These are phyloP conservation scores for Bellardia pandia DNA, from an alignment of 2,888 invertebrate species.

Conservation along the genomic window DNA sequence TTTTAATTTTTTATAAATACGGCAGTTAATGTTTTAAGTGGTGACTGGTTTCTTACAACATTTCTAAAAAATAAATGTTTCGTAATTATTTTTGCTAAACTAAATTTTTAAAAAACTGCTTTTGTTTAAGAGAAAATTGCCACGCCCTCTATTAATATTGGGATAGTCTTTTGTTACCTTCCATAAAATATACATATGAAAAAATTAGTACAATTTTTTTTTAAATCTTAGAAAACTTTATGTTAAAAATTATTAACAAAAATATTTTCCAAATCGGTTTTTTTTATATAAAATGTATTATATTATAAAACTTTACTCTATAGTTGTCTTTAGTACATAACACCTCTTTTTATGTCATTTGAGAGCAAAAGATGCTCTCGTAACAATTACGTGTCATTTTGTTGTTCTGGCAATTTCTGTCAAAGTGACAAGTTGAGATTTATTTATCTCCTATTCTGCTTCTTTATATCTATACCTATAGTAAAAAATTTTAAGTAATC, in stretches of 20 bases:
- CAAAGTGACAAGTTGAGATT: not conserved
- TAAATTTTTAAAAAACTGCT: not conserved
- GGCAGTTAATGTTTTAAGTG: too few relatives aligned
- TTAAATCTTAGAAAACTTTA: too few relatives aligned
- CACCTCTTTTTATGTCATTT: not conserved
- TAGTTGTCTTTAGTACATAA: too few relatives aligned
- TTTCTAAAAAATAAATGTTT: not conserved
- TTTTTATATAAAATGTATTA: too few relatives aligned
- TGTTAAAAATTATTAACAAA: too few relatives aligned
- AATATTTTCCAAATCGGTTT: too few relatives aligned
- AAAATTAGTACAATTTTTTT: not conserved
- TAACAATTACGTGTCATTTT: not conserved
- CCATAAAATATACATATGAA: too few relatives aligned
- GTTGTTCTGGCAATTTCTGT: not conserved
- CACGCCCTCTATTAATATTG: slow-evolving; percentile 31
- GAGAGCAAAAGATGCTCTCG: not conserved
- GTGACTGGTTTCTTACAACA: too few relatives aligned
- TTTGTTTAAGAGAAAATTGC: not conserved
- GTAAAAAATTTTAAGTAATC: too few relatives aligned
- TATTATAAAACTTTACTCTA: too few relatives aligned
- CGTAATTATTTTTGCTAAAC: not conserved
- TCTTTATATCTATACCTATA: too few relatives aligned
- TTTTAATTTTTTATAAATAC: too few relatives aligned
- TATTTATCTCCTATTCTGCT: not conserved
- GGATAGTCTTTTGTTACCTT: not conserved